phyloP scores from a whole-genome alignment of 2,888 invertebrate species.

The Sylvicola fuscatus region DNA sequence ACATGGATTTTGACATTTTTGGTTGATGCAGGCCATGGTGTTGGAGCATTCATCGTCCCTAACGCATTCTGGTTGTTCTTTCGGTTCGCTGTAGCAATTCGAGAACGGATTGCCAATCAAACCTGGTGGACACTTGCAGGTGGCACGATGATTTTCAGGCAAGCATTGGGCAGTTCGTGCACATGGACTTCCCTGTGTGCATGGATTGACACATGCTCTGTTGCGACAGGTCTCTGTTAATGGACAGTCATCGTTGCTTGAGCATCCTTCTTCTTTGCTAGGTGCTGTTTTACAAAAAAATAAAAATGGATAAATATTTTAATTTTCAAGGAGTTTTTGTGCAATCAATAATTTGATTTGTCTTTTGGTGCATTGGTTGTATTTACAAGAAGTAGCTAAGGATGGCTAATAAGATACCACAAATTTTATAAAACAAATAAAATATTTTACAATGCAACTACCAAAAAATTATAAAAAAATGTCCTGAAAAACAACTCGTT shows the following conservation, averaged over 20 bases:
- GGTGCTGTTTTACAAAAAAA: constrained; percentile 7
- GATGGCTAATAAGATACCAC: too few species aligned
- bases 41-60: constrained; percentile 54
- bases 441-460: background rate
- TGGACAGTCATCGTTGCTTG: constrained; percentile 48
- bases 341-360: too few species aligned
- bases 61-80: constrained; percentile 42
- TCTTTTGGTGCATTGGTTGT: too few species aligned
- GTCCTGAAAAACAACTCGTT: constrained; percentile 4
- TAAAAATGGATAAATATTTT: background rate
- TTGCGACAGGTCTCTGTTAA: constrained; percentile 49
- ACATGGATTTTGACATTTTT: constrained; percentile 66
- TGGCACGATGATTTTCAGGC: constrained; percentile 51
- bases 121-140: constrained; percentile 54
- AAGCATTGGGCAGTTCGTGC: constrained; percentile 59
- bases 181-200: constrained; percentile 44
- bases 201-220: constrained; percentile 57
- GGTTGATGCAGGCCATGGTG: constrained; percentile 59
- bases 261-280: constrained; percentile 37
- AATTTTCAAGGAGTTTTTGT: too few species aligned
- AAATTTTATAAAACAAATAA: too few species aligned
- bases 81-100: constrained; percentile 36
- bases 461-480: constrained; percentile 5
- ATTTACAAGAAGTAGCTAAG: too few species aligned
- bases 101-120: constrained; percentile 62